Percentiles rank a stretch among this genome's conserved stretches.
Evolutionary conservation across 2,797 vertebrate species (phyloP).

Genomic region (Sebastolobus altivelis): DNA sequence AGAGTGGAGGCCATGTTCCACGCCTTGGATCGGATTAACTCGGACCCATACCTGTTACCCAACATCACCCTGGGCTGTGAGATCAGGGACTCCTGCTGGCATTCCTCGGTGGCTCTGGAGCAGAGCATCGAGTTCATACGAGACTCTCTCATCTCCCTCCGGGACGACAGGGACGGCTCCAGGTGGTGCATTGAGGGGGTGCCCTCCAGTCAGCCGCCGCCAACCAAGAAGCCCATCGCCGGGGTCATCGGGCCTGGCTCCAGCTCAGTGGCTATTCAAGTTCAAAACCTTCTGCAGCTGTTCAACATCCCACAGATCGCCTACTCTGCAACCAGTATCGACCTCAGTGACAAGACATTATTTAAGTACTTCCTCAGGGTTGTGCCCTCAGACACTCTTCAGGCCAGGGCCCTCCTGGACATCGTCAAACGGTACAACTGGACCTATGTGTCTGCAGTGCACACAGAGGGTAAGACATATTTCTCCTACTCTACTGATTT

Average conservation of each 20-base stretch:
- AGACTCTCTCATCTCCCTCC: slow-evolving; percentile 96
- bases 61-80: slow-evolving; percentile 98
- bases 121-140: slow-evolving; percentile 99
- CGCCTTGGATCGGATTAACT: slow-evolving; percentile 95
- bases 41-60: slow-evolving; percentile 92
- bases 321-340: slow-evolving; percentile 97
- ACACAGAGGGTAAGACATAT: slow-evolving; percentile 92
- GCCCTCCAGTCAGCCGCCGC: slow-evolving; percentile 85
- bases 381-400: slow-evolving; percentile 95
- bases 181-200: slow-evolving; percentile 92
- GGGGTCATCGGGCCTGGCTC: slow-evolving; percentile 98
- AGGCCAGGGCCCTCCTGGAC: slow-evolving; percentile 96
- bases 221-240: slow-evolving; percentile 95
- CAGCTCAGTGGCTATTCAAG: slow-evolving; percentile 97
- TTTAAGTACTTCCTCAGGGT: slow-evolving; percentile 99
- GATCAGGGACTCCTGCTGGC: slow-evolving; percentile 98
- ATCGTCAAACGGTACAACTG: slow-evolving; percentile 98
- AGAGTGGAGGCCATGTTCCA: slow-evolving; percentile 99
- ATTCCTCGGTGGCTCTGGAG: slow-evolving; percentile 96
- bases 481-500: neutral
- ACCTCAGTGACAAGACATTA: slow-evolving; percentile 96
- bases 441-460: slow-evolving; percentile 98
- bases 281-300: slow-evolving; percentile 96
- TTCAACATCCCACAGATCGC: slow-evolving; percentile 99
- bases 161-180: slow-evolving; percentile 92